Conservation (phyloP, 2,113 vertebrate species). For the Phrynocephalus versicolor region DNA sequence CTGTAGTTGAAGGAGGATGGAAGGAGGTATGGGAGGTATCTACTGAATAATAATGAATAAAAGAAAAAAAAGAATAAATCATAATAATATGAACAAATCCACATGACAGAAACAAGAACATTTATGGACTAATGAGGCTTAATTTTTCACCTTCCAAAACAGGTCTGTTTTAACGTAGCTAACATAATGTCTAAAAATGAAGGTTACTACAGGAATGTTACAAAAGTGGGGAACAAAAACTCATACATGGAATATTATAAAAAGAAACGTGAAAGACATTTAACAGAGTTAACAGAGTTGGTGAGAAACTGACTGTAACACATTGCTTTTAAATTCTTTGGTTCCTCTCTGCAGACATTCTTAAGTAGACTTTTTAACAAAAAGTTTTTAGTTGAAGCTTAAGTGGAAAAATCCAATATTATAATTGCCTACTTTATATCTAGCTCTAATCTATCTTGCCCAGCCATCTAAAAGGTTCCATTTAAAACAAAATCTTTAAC, state of each 20-base stretch:
- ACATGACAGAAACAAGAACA: constrained; percentile 43
- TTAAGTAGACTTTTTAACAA: neutral
- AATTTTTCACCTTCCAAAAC: constrained; percentile 40
- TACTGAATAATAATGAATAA: constrained; percentile 89
- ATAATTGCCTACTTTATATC: neutral
- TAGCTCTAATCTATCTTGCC: neutral
- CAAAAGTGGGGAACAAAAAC: constrained; percentile 35
- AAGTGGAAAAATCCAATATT: neutral
- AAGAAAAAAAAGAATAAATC: constrained; percentile 56
- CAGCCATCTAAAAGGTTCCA: neutral
- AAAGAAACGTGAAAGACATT: constrained; percentile 46
- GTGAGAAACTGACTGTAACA: constrained; percentile 28
- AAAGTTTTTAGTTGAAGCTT: neutral
- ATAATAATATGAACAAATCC: constrained; percentile 45
- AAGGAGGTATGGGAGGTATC: constrained; percentile 93
- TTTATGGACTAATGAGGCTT: constrained; percentile 41
- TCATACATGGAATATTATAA: constrained; percentile 46
- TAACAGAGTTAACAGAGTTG: constrained; percentile 36
- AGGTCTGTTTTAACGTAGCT: constrained; percentile 40
- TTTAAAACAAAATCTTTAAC: neutral
- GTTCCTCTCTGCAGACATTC: neutral
- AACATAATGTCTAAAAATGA: constrained; percentile 52
- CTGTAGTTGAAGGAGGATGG: constrained; percentile 94
- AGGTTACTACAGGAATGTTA: constrained; percentile 39
- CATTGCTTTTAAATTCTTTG: neutral